phyloP scores from a whole-genome alignment of 2,113 vertebrate genomes.

The Callionymus lyra region DNA sequence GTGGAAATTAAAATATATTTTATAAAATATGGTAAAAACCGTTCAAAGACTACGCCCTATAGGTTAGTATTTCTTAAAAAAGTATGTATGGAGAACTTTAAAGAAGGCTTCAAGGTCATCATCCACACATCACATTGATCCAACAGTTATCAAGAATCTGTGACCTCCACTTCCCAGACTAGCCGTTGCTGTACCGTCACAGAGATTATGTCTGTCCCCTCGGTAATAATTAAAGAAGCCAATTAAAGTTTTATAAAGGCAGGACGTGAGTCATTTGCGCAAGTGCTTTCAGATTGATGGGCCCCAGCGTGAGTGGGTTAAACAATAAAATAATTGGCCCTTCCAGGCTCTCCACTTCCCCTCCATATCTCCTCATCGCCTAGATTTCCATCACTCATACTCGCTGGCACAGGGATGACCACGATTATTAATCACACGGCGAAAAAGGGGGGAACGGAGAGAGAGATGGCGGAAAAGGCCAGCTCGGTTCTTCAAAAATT shows the following conservation, averaged over 20 bases:
- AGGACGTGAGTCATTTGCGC: conserved; percentile 49
- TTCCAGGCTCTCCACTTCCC: conserved; percentile 6
- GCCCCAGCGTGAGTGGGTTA: conserved; percentile 48
- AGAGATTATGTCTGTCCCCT: no score
- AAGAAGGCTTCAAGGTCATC: no score
- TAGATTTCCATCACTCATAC: conserved; percentile 53
- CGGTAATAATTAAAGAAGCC: not conserved
- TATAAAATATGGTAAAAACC: no score
- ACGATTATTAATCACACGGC: conserved; percentile 44
- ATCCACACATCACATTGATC: no score
- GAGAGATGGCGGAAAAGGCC: not conserved
- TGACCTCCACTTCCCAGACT: no score
- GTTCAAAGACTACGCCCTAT: no score
- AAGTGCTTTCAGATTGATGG: conserved; percentile 61
- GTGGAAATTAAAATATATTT: no score
- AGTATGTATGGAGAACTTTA: no score
- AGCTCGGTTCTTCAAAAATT: no score
- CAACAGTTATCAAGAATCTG: no score
- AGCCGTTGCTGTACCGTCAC: no score
- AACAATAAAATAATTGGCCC: conserved; percentile 58
- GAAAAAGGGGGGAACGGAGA: conserved; percentile 7
- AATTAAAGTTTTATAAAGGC: conserved; percentile 53
- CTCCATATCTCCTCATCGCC: conserved; percentile 26
- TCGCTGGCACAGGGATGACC: conserved; percentile 28
- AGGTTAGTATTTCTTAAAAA: no score